Base-by-base conservation (phyloP, 2,113 vertebrate genomes). In the Elachura formosa region DNA sequence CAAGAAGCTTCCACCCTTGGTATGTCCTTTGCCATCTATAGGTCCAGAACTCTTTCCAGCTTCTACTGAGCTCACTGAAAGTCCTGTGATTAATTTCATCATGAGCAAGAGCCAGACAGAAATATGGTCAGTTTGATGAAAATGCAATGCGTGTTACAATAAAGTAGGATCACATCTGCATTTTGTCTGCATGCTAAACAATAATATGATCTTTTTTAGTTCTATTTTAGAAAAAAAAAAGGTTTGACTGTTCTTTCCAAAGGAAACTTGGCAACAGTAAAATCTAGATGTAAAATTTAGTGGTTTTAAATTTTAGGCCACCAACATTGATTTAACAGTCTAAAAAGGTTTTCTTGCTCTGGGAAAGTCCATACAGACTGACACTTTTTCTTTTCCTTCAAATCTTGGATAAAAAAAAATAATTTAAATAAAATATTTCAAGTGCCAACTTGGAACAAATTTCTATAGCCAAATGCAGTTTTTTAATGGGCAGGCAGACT, bases 221-320 rank as follows among this genome's bases (percentile, higher is more conserved):
- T 51, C 38, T 87, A 52, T 41, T 89, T 75, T 38, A 9, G 5
- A 23, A 31, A 25, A 52, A 54, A 46, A 66, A 81, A 74, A 41
- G 38, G 16, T 72, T 74, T 64, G 54, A 48, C 34, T 63, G 24
- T 91, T 88, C 85, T 93, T 91, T 90, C 91, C 95, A 96, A 90
- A 90, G 33, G 79, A 96, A 95, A 94, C 55, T 86, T 95, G 87
- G 95, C 90, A 90, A 74, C 13, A 71, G 38, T 55, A 83, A 87
- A 58, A 91, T 69, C 59, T 86, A 86, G 66, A 80, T 63, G 46
- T n/a, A 94, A 88, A 90, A 89, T 67, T 75, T 51, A 83, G 67
- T 80, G 59, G n/a, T 90, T 88, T 81, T 80, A 83, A 94, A 64
- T 86, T 93, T 88, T 55, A 93, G 94, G 76, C 95, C 95, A 96